phyloP scores from a whole-genome alignment of 2,113 vertebrate species.

The Spilogale gracilis region DNA sequence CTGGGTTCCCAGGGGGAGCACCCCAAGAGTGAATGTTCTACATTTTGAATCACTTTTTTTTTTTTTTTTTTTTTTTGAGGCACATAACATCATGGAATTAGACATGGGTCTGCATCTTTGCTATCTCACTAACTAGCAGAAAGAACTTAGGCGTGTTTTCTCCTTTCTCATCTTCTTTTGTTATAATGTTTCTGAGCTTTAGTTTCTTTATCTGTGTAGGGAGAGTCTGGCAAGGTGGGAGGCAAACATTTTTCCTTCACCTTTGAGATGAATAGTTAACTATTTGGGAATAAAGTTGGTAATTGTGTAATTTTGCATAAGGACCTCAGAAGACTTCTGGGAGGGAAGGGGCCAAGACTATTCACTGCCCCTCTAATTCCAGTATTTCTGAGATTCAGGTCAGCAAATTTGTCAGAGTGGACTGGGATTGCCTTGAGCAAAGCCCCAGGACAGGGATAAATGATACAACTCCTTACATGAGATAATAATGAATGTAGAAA shows the following conservation, averaged over 20 bases:
- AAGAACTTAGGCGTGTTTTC: neutral
- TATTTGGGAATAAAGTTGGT: neutral
- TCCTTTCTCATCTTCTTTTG: neutral
- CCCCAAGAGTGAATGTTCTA: neutral
- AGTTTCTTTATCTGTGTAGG: neutral
- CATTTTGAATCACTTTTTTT: constrained; percentile 39
- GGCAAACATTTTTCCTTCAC: neutral
- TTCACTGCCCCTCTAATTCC: neutral
- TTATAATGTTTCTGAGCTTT: neutral
- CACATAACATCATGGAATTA: neutral
- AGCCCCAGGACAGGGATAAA: neutral
- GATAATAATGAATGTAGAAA: neutral
- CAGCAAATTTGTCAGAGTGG: neutral
- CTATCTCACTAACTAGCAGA: neutral
- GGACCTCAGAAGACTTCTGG: neutral
- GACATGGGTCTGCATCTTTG: neutral
- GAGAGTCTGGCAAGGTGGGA: constrained; percentile 27
- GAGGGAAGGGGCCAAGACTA: neutral
- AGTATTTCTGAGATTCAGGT: neutral
- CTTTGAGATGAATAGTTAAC: neutral
- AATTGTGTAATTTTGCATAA: constrained; percentile 54
- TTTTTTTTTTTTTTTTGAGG: constrained; percentile 33
- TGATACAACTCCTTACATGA: neutral
- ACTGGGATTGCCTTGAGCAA: neutral
- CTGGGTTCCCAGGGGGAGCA: neutral